These are phyloP conservation scores for Euthynnus affinis DNA, from an alignment of 2,797 vertebrate genomes.

Conservation along the genomic window DNA sequence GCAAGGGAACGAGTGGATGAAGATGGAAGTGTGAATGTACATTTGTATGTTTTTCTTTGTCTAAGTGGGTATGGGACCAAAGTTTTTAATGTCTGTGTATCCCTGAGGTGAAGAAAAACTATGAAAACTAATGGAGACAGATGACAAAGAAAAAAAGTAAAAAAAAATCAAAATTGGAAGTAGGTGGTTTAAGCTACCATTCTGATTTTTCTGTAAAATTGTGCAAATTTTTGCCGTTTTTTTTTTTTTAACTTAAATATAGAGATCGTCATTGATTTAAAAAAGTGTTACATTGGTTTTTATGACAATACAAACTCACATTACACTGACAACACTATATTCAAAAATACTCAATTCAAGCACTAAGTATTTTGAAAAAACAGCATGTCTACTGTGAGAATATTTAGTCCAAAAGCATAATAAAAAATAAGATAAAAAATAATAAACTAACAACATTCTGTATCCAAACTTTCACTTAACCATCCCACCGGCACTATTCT, in stretches of 20 bases:
- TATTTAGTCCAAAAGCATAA: conserved; percentile 2
- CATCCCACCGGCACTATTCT: neutral
- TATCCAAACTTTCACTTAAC: neutral
- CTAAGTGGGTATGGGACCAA: neutral
- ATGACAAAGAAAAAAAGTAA: neutral
- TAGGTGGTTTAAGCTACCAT: neutral
- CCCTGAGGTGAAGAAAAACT: neutral
- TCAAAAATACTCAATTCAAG: neutral
- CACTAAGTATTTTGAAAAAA: neutral
- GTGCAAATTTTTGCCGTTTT: no score
- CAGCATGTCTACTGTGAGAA: neutral
- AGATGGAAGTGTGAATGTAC: conserved; percentile 26
- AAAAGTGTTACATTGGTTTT: neutral
- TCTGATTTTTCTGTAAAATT: neutral
- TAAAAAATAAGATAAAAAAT: neutral
- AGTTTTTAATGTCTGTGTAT: neutral
- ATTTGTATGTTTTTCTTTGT: conserved; percentile 14
- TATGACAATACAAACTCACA: neutral
- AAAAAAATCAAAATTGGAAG: neutral
- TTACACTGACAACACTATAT: neutral
- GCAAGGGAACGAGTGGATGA: conserved; percentile 29
- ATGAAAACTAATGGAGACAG: neutral
- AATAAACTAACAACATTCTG: neutral
- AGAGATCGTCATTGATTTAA: neutral
- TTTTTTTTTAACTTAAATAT: neutral